Percentiles rank a stretch among this genome's conserved stretches.
Evolutionary conservation across 2,113 vertebrate species (phyloP).

Genomic region (Zeus faber): DNA sequence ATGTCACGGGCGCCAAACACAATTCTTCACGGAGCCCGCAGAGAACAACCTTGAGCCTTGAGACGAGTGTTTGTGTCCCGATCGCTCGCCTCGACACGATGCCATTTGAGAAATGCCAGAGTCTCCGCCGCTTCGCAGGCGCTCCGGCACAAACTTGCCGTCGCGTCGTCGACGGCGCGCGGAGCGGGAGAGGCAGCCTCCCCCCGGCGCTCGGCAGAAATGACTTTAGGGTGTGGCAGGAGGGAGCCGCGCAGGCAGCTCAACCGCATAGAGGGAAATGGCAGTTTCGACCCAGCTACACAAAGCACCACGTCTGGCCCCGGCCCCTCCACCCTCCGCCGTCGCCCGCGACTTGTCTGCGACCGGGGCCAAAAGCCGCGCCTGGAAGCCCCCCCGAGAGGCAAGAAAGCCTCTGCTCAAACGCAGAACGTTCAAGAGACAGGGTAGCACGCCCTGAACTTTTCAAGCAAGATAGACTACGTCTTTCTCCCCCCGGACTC

Average conservation of each 20-base stretch:
- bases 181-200: slow-evolving; percentile 18
- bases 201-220: slow-evolving; percentile 15
- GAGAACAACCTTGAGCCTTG: background rate
- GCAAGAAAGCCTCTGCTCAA: too few species aligned
- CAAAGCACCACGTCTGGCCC: slow-evolving; percentile 10
- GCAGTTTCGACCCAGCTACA: slow-evolving; percentile 31
- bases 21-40: background rate
- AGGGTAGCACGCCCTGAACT: too few species aligned
- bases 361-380: too few species aligned
- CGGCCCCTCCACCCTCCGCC: too few species aligned
- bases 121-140: slow-evolving; percentile 19
- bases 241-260: slow-evolving; percentile 36
- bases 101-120: slow-evolving; percentile 35
- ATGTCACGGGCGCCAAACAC: slow-evolving; percentile 5
- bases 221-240: slow-evolving; percentile 71
- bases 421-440: too few species aligned
- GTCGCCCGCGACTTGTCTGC: too few species aligned
- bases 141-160: too few species aligned
- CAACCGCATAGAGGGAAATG: slow-evolving; percentile 31
- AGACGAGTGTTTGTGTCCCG: slow-evolving; percentile 14
- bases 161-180: slow-evolving; percentile 4
- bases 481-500: too few species aligned
- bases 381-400: too few species aligned
- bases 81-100: slow-evolving; percentile 43
- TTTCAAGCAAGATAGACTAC: too few species aligned